These are phyloP conservation scores for Microplitis manilae DNA, from an alignment of 2,888 invertebrate species.

Conservation along the genomic window DNA sequence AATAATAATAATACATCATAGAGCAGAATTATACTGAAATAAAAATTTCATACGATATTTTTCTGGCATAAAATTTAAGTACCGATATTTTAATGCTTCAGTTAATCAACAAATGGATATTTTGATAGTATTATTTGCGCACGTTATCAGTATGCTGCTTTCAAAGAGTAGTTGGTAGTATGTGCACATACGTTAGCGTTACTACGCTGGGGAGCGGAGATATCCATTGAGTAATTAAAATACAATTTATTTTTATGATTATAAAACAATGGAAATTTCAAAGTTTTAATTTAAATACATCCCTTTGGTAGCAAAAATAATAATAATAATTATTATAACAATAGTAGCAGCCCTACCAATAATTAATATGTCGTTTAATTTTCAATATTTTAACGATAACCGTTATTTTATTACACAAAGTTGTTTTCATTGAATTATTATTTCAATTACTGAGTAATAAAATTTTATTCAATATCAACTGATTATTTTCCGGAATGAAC, in stretches of 20 bases:
- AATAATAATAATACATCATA: too few relatives aligned
- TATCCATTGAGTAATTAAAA: conserved; percentile 42
- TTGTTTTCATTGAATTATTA: neutral
- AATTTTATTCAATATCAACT: neutral
- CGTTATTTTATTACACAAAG: neutral
- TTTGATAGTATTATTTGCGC: neutral
- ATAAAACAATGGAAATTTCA: conserved; percentile 6
- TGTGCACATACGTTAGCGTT: neutral
- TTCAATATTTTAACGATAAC: neutral
- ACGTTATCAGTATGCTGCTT: too few relatives aligned
- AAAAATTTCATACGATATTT: neutral
- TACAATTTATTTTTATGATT: conserved; percentile 39
- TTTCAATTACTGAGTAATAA: neutral
- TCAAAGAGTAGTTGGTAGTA: neutral
- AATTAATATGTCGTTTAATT: neutral
- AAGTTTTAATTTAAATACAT: conserved; percentile 18
- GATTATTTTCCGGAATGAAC: neutral
- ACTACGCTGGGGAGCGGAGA: neutral
- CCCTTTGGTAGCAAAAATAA: neutral
- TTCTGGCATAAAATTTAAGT: neutral
- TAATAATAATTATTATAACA: neutral
- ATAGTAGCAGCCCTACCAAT: neutral
- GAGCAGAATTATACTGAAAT: neutral
- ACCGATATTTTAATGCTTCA: neutral
- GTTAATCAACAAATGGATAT: neutral